These are phyloP conservation scores for Apoda limacodes DNA, from an alignment of 2,888 invertebrate species.

Conservation along the genomic window DNA sequence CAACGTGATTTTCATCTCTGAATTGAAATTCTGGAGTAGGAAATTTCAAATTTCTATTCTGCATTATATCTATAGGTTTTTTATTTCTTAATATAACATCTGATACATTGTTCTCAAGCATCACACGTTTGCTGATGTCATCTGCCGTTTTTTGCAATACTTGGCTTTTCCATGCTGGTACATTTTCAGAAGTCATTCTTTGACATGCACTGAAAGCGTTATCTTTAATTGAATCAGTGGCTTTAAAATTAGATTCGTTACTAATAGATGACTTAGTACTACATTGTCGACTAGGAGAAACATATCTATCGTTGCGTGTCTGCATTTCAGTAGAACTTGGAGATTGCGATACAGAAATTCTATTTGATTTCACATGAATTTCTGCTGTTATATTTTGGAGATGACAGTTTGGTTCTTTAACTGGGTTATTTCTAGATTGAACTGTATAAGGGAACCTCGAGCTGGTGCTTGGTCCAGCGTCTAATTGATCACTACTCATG, in stretches of 20 bases:
- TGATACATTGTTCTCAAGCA: slow-evolving; percentile 51
- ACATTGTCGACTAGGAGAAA: slow-evolving; percentile 44
- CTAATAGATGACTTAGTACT: slow-evolving; percentile 42
- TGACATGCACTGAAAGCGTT: slow-evolving; percentile 23
- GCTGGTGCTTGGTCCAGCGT: slow-evolving; percentile 43
- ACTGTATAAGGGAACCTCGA: slow-evolving; percentile 34
- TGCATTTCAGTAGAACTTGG: slow-evolving; percentile 46
- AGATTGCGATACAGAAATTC: slow-evolving; percentile 48
- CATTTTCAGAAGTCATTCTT: slow-evolving; percentile 26
- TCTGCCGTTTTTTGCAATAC: slow-evolving; percentile 59
- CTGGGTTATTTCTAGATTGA: slow-evolving; percentile 24
- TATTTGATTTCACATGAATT: slow-evolving; percentile 56
- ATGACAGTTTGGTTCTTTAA: slow-evolving; percentile 27
- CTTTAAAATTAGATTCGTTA: slow-evolving; percentile 29
- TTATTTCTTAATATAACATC: slow-evolving; percentile 37
- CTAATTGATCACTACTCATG: slow-evolving; percentile 53
- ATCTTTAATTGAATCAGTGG: slow-evolving; percentile 36
- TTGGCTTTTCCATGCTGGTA: slow-evolving; percentile 54
- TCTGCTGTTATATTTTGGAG: slow-evolving; percentile 56
- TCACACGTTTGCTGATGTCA: slow-evolving; percentile 50
- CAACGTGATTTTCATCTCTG: slow-evolving; percentile 29
- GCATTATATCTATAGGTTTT: slow-evolving; percentile 56
- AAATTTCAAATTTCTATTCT: slow-evolving; percentile 62
- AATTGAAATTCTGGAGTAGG: slow-evolving; percentile 38
- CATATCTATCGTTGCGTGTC: slow-evolving; percentile 38